Percentiles rank a stretch among this genome's conserved stretches.
phyloP scores from a whole-genome alignment of 2,797 vertebrate genomes.

The Avahi laniger region DNA sequence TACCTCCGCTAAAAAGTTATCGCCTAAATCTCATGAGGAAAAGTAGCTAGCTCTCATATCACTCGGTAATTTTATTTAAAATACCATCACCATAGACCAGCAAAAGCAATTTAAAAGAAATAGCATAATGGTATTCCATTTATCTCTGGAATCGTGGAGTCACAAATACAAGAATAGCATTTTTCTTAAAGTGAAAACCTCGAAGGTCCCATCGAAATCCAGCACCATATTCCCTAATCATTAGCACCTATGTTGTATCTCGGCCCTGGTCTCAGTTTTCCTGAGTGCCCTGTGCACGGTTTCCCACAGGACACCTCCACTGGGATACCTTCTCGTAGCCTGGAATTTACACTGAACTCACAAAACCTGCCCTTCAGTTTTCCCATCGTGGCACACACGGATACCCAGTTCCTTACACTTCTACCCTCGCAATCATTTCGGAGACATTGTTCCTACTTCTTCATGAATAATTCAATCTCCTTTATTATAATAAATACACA shows the following conservation, averaged over 20 bases:
- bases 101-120: not conserved
- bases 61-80: not conserved
- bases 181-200: not conserved
- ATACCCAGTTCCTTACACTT: not conserved
- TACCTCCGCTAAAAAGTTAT: not conserved
- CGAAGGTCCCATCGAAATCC: not conserved
- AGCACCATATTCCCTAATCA: not conserved
- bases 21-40: not conserved
- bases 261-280: not conserved
- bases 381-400: not conserved
- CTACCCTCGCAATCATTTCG: not conserved
- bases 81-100: not conserved
- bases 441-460: not conserved
- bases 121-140: not conserved
- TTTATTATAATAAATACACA: not conserved
- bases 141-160: not conserved
- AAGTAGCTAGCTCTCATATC: not conserved
- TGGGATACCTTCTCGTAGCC: not conserved
- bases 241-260: not conserved
- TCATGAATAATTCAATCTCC: not conserved
- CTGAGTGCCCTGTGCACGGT: not conserved
- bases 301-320: not conserved
- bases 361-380: not conserved
- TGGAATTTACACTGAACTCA: not conserved
- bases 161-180: not conserved